These are phyloP conservation scores for Euphydryas editha DNA, from an alignment of 2,888 invertebrate species.

Conservation along the genomic window DNA sequence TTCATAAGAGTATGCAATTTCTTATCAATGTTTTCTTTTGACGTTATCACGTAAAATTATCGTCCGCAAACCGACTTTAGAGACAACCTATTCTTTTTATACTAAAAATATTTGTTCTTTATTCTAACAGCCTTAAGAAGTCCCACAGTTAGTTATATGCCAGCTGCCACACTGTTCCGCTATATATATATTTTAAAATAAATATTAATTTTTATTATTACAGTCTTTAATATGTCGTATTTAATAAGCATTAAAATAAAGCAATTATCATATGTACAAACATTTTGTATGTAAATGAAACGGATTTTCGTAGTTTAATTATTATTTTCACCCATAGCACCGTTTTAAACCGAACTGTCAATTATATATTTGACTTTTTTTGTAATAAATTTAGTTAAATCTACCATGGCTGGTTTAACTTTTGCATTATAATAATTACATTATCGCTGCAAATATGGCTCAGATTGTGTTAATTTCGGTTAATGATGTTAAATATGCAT, in stretches of 20 bases:
- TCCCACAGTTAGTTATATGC: too few species aligned
- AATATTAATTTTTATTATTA: background rate
- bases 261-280: background rate
- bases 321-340: background rate
- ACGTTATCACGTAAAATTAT: too few species aligned
- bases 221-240: background rate
- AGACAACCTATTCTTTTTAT: too few species aligned
- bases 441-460: background rate
- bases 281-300: background rate
- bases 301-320: conserved; percentile 4
- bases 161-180: too few species aligned
- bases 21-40: too few species aligned
- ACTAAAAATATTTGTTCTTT: too few species aligned
- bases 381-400: conserved; percentile 6
- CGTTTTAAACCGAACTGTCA: conserved; percentile 2
- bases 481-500: background rate
- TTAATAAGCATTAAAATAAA: background rate
- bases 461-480: background rate
- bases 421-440: conserved; percentile 5
- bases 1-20: too few species aligned
- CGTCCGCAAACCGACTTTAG: too few species aligned
- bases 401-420: conserved; percentile 2
- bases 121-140: too few species aligned
- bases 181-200: too few species aligned
- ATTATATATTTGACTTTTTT: conserved; percentile 7